These are phyloP conservation scores for Drosophila leontia DNA, from an alignment of 1,140 invertebrate species.

Conservation along the genomic window DNA sequence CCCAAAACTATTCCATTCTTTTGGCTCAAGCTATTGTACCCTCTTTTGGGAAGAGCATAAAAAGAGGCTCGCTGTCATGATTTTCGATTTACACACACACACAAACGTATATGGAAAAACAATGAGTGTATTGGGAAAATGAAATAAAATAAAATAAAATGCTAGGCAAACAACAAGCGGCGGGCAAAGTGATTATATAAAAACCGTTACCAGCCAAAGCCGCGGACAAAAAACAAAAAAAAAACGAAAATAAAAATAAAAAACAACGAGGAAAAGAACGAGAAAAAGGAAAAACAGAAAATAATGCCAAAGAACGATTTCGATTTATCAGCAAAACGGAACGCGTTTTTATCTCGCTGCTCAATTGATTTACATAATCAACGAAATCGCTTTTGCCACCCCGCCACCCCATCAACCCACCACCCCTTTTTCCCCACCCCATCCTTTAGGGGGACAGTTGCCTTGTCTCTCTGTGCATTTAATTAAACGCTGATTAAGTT, in stretches of 20 bases:
- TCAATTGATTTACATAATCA: constrained; percentile 82
- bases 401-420: neutral
- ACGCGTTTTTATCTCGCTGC: constrained; percentile 70
- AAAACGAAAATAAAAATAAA: constrained; percentile 32
- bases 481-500: constrained; percentile 82
- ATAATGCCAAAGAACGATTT: constrained; percentile 73
- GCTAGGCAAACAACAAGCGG: constrained; percentile 55
- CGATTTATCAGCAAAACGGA: constrained; percentile 73
- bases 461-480: constrained; percentile 67
- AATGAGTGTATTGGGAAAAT: constrained; percentile 46
- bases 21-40: neutral
- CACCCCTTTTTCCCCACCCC: neutral
- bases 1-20: neutral
- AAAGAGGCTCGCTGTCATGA: constrained; percentile 58
- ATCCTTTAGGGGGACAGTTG: constrained; percentile 9
- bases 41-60: constrained; percentile 25
- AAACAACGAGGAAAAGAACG: constrained; percentile 16
- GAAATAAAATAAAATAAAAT: constrained; percentile 53
- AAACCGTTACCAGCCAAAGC: constrained; percentile 54
- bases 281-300: constrained; percentile 52
- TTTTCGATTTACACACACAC: constrained; percentile 40
- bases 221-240: constrained; percentile 40
- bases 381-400: constrained; percentile 63
- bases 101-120: constrained; percentile 11
- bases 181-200: constrained; percentile 62